Evolutionary conservation across 2,113 vertebrate species (phyloP), one percentile per base, ranked within the genome.

Genomic region (Xiphias gladius): DNA sequence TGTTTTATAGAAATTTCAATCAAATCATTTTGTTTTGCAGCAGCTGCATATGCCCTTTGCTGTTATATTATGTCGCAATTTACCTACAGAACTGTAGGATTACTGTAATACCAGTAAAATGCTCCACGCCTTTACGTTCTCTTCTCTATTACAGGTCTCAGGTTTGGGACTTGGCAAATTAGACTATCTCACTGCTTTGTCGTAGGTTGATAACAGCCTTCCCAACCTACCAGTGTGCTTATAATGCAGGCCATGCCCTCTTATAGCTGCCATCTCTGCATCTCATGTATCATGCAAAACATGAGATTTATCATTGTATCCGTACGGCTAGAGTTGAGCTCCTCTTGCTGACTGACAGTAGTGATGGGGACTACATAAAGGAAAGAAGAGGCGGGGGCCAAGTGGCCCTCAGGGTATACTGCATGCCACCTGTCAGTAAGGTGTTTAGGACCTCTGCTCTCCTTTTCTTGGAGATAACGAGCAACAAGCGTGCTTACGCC

Each of bases 381-480:
- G n/a, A 43, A 61, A 57, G 37, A 63, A 43, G 26, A 85, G 19
- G 37, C 62, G 57, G 28, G 22, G 41, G 35, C 55, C 14, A 7
- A 1, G 30, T 35, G 35, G 48, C 22, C 64, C 43, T 22, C 2
- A 0, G 73, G 66, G 41, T 13, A 3, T 16, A 12, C 16, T 41
- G 5, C 19, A 35, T 30, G 58, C 24, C 78, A 67, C 22, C 65
- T 48, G 35, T 67, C 66, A 64, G 39, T 7, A 12, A 52, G 65
- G 32, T 65, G 73, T 73, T 61, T 19, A 17, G 50, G n/a, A 83
- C 52, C 70, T 67, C 67, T 59, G 43, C 65, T 68, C 59, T 55
- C 9, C 68, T 58, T 48, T 48, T 54, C 48, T 48, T 22, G n/a
- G 13, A 77, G 77, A 72, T 83, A 73, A 64, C 28, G 48, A 77